A percentile compares a stretch with the other conserved stretches of the same genome.
These are phyloP conservation scores for Strigops habroptila DNA, from an alignment of 2,113 vertebrate species.

Conservation along the genomic window DNA sequence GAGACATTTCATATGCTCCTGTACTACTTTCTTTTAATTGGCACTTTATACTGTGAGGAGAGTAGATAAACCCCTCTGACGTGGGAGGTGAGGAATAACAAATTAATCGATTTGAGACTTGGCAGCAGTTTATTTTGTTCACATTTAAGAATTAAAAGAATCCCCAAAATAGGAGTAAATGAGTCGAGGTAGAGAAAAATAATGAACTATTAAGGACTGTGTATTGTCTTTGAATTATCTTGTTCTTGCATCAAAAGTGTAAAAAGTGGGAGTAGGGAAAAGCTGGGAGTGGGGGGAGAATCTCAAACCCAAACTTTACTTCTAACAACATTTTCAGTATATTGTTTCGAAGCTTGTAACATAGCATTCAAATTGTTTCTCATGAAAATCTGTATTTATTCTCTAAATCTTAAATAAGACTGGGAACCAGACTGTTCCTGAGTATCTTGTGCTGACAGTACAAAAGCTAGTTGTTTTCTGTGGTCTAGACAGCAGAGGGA, in stretches of 20 bases:
- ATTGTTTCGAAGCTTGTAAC: not conserved
- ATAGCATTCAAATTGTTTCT: not conserved
- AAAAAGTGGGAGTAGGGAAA: no score
- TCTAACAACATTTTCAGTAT: not conserved
- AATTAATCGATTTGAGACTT: not conserved
- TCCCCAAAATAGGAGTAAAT: not conserved
- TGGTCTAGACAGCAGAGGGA: conserved; percentile 46
- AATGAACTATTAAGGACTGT: not conserved
- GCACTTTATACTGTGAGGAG: not conserved
- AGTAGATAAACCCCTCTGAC: not conserved
- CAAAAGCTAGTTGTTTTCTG: not conserved
- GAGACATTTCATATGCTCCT: not conserved
- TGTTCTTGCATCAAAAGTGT: not conserved
- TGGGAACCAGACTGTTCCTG: not conserved
- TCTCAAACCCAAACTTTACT: not conserved
- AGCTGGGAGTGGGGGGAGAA: not conserved
- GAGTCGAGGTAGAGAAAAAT: not conserved
- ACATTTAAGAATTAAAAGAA: not conserved
- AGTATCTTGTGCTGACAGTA: not conserved
- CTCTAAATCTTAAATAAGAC: not conserved
- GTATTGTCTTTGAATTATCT: not conserved
- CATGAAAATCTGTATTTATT: not conserved
- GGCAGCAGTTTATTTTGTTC: not conserved
- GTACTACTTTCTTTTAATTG: not conserved
- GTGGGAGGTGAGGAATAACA: not conserved